Conservation (phyloP, 2,113 vertebrate species). For the Tragelaphus imberbis region DNA sequence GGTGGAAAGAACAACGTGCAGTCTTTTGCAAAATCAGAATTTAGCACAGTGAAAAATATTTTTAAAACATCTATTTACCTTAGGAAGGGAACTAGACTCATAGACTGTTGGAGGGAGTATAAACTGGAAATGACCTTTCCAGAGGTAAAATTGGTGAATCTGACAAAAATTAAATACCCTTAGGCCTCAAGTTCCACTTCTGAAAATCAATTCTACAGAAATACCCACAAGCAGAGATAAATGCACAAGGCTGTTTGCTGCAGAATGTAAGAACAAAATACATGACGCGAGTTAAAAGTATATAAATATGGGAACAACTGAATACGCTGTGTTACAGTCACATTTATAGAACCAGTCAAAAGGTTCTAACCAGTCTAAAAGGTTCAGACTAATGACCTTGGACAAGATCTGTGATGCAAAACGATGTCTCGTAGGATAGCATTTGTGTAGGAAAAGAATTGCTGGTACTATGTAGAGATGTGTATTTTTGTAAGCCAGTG, state of each 20-base stretch:
- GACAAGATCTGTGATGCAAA: background rate
- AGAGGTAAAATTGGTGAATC: background rate
- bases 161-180: slow-evolving; percentile 6
- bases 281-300: background rate
- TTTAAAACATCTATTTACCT: background rate
- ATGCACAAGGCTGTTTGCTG: background rate
- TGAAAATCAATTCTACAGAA: background rate
- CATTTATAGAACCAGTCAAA: background rate
- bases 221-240: background rate
- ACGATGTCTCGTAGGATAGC: background rate
- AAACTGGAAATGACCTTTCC: slow-evolving; percentile 7
- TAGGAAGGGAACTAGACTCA: background rate
- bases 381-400: background rate
- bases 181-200: background rate
- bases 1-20: background rate
- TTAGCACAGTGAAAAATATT: slow-evolving; percentile 10
- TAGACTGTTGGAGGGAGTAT: background rate
- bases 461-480: background rate
- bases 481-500: background rate
- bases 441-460: background rate
- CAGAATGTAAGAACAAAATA: background rate
- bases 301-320: background rate
- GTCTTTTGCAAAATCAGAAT: slow-evolving; percentile 27
- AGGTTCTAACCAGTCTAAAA: background rate
- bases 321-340: background rate